These are phyloP conservation scores for Amblyjoppa proteus DNA, from an alignment of 2,888 invertebrate genomes.

Conservation along the genomic window DNA sequence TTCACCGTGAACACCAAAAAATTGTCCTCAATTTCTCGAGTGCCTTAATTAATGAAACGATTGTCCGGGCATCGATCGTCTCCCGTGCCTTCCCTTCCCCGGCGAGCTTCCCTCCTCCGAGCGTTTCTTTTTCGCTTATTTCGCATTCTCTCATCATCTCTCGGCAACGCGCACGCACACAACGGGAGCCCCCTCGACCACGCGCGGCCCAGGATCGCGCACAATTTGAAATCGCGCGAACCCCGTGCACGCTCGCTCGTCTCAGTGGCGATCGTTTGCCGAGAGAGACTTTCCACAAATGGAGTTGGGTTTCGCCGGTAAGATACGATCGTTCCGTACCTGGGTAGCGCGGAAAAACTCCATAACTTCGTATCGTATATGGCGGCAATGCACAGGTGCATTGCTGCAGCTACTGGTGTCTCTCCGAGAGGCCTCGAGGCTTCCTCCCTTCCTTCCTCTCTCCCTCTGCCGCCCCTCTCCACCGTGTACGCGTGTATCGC, in stretches of 20 bases:
- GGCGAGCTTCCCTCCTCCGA: constrained; percentile 1
- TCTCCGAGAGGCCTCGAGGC: constrained; percentile 39
- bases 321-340: constrained; percentile 81
- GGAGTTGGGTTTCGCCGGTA: constrained; percentile 83
- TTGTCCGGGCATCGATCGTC: constrained; percentile 42
- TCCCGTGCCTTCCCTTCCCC: constrained; percentile 17
- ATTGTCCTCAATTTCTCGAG: background rate
- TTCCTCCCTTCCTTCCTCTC: constrained; percentile 59
- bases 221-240: constrained; percentile 67
- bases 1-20: background rate
- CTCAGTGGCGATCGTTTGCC: constrained; percentile 61
- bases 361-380: constrained; percentile 84
- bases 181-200: background rate
- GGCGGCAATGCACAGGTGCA: constrained; percentile 84
- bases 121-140: constrained; percentile 58
- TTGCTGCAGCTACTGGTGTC: constrained; percentile 61
- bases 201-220: constrained; percentile 50
- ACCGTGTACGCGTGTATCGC: constrained; percentile 65
- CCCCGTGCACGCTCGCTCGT: constrained; percentile 35
- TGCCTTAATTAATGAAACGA: constrained; percentile 53
- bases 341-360: constrained; percentile 81
- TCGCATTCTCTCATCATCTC: constrained; percentile 69
- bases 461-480: constrained; percentile 68
- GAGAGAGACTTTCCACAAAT: constrained; percentile 80
- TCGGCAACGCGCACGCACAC: background rate